Percentiles rank a stretch among this genome's conserved stretches.
Conservation (phyloP, 2,113 vertebrate species). For the Catharus minimus region DNA sequence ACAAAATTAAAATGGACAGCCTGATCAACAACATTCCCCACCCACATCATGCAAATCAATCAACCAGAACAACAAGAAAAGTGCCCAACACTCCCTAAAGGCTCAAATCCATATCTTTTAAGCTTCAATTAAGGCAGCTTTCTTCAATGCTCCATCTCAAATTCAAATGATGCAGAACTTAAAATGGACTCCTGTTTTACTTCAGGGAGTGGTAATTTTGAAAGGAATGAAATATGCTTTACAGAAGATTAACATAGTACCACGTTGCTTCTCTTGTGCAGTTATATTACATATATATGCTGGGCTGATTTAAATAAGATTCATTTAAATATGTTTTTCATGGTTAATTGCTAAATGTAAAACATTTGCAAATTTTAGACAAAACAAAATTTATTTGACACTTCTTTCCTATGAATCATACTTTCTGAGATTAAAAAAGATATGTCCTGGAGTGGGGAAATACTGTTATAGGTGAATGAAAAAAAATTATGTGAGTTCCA, state of each 20-base stretch:
- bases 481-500: not conserved
- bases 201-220: conserved; percentile 31
- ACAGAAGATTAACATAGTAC: not conserved
- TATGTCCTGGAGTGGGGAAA: conserved; percentile 46
- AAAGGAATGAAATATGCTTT: not conserved
- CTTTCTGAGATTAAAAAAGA: conserved; percentile 25
- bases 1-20: conserved; percentile 51
- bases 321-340: conserved; percentile 37
- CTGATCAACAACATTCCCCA: conserved; percentile 55
- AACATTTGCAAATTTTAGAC: conserved; percentile 30
- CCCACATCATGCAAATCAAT: conserved; percentile 61
- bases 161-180: conserved; percentile 42
- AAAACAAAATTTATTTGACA: conserved; percentile 44
- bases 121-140: conserved; percentile 32
- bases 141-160: conserved; percentile 33
- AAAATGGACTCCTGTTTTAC: conserved; percentile 24
- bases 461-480: not conserved
- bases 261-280: not conserved
- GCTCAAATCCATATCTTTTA: conserved; percentile 40
- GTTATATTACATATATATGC: not conserved
- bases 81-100: conserved; percentile 42
- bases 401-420: conserved; percentile 19
- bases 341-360: conserved; percentile 37
- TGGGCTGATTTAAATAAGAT: not conserved
- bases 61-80: conserved; percentile 63